Conservation (phyloP, 2,797 vertebrate species). For the Lithobates pipiens region DNA sequence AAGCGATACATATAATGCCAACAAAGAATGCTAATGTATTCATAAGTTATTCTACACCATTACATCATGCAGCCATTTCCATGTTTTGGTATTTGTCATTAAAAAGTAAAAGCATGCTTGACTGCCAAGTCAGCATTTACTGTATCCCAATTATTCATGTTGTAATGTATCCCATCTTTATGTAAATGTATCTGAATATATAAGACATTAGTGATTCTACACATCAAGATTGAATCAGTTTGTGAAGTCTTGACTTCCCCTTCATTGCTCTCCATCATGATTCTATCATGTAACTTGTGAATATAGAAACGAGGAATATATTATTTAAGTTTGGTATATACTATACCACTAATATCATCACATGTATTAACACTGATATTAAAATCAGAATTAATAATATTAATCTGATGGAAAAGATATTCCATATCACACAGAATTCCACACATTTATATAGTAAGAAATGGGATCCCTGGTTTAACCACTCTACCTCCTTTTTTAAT, state of each 20-base stretch:
- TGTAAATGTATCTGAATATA: constrained; percentile 52
- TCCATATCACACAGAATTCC: too few relatives aligned
- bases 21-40: constrained; percentile 6
- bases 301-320: too few relatives aligned
- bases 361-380: too few relatives aligned
- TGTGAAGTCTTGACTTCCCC: constrained; percentile 1
- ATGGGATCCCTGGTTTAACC: too few relatives aligned
- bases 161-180: constrained; percentile 51
- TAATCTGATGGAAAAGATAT: too few relatives aligned
- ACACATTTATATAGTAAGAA: too few relatives aligned
- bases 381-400: too few relatives aligned
- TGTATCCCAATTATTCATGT: constrained; percentile 51
- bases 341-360: too few relatives aligned
- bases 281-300: not conserved
- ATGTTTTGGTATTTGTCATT: constrained; percentile 28
- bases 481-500: too few relatives aligned
- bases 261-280: not conserved
- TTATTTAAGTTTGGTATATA: too few relatives aligned
- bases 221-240: constrained; percentile 18
- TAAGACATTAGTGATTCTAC: constrained; percentile 37
- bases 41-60: not conserved
- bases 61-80: constrained; percentile 22
- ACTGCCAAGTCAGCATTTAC: constrained; percentile 32
- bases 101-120: constrained; percentile 21
- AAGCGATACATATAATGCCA: not conserved